Evolutionary conservation across 2,797 vertebrate species (phyloP).

Genomic region (Lemur catta): DNA sequence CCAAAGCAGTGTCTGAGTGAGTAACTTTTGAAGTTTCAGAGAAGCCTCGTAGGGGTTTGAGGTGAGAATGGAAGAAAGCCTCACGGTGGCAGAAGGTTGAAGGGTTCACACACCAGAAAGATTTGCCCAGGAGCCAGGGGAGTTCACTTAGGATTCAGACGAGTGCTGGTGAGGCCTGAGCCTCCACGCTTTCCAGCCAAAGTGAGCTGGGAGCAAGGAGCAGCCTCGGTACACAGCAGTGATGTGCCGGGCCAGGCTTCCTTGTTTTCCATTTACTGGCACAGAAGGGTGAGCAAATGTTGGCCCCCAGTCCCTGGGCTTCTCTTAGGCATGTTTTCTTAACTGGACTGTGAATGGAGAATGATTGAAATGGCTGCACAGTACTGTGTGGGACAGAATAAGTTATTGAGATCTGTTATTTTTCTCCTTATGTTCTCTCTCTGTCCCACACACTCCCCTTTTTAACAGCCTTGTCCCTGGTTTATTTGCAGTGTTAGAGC

Average conservation of each 20-base stretch:
- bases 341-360: neutral
- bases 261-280: constrained; percentile 2
- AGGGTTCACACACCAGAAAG: constrained; percentile 39
- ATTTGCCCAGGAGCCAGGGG: neutral
- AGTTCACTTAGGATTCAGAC: neutral
- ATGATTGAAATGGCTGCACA: neutral
- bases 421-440: neutral
- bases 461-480: neutral
- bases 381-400: neutral
- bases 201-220: neutral
- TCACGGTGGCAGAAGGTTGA: neutral
- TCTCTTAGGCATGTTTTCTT: constrained; percentile 33
- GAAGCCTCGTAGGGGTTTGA: constrained; percentile 49
- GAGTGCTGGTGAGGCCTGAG: neutral
- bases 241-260: neutral
- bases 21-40: constrained; percentile 72
- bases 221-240: neutral
- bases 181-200: neutral
- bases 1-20: constrained; percentile 53
- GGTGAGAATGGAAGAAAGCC: constrained; percentile 62
- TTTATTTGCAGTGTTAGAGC: neutral
- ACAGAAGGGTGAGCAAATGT: neutral
- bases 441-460: neutral
- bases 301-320: neutral
- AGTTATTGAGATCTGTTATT: neutral